A percentile compares a stretch with the other conserved stretches of the same genome.
Conservation (phyloP, 2,113 vertebrate species). For the Barnardius zonarius region DNA sequence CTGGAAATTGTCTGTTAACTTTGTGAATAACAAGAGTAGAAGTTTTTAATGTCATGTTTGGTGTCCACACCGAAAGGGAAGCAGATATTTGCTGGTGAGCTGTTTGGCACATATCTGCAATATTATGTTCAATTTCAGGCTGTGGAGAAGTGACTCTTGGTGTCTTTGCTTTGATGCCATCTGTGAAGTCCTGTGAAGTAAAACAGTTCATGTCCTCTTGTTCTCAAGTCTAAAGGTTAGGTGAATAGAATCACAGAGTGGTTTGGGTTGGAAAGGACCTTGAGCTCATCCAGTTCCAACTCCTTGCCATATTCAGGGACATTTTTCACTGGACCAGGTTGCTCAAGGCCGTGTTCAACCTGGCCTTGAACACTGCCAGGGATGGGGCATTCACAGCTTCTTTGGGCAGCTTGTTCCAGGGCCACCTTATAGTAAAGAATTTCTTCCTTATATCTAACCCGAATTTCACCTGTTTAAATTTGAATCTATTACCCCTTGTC, state of each 20-base stretch:
- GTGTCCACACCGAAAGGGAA: neutral
- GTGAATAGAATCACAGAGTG: neutral
- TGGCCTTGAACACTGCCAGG: neutral
- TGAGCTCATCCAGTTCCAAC: neutral
- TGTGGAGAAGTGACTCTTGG: accelerated
- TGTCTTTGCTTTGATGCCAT: neutral
- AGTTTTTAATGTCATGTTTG: neutral
- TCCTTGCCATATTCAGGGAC: neutral
- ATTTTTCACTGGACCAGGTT: neutral
- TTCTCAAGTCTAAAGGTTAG: neutral
- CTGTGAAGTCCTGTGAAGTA: neutral
- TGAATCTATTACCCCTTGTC: neutral
- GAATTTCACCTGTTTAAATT: neutral
- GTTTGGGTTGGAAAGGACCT: neutral
- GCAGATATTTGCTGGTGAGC: neutral
- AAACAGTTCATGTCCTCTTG: neutral
- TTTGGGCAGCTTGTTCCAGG: neutral
- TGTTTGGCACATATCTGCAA: neutral
- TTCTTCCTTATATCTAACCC: neutral
- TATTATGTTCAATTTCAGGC: neutral
- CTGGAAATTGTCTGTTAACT: neutral
- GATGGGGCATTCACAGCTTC: neutral
- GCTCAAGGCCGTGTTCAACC: neutral
- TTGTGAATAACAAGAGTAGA: neutral
- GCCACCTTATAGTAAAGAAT: neutral